Percentiles rank a stretch among this genome's conserved stretches.
phyloP scores from a whole-genome alignment of 2,888 invertebrate genomes.

The Panzeria rudis region DNA sequence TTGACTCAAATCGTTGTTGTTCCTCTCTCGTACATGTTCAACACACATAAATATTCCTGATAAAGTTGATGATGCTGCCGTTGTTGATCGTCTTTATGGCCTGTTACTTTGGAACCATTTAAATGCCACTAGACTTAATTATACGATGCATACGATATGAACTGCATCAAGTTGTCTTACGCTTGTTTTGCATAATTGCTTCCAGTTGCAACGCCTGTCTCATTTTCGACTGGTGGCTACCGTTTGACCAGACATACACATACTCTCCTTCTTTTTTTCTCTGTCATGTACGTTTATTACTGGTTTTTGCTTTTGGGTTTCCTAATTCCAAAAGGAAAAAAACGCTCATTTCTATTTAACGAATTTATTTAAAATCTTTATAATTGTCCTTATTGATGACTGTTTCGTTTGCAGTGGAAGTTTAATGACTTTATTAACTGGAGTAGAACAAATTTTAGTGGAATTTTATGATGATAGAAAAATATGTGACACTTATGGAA shows the following conservation, averaged over 20 bases:
- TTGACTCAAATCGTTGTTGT: slow-evolving; percentile 22
- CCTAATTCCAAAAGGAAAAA: slow-evolving; percentile 41
- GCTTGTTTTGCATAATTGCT: slow-evolving; percentile 65
- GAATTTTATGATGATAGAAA: slow-evolving; percentile 39
- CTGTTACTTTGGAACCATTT: slow-evolving; percentile 38
- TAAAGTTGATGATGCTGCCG: slow-evolving; percentile 5
- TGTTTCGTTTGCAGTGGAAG: slow-evolving; percentile 10
- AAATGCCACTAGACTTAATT: slow-evolving; percentile 53
- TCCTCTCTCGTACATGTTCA: not conserved
- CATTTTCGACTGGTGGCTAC: slow-evolving; percentile 20
- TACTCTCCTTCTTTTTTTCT: not conserved
- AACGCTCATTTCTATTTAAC: slow-evolving; percentile 48
- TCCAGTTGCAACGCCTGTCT: slow-evolving; percentile 47
- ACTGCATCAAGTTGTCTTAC: slow-evolving; percentile 21
- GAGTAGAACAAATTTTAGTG: slow-evolving; percentile 46
- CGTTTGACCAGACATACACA: slow-evolving; percentile 27
- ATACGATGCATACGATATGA: slow-evolving; percentile 24
- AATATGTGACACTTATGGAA: slow-evolving; percentile 41
- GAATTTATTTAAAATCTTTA: slow-evolving; percentile 56
- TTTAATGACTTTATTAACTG: slow-evolving; percentile 57
- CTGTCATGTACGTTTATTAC: slow-evolving; percentile 20
- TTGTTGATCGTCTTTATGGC: slow-evolving; percentile 6
- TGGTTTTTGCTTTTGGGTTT: slow-evolving; percentile 43
- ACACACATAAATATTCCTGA: slow-evolving; percentile 26
- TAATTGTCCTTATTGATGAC: slow-evolving; percentile 34